Evolutionary conservation across 2,797 vertebrate species (phyloP).

Genomic region (Cyclopterus lumpus): DNA sequence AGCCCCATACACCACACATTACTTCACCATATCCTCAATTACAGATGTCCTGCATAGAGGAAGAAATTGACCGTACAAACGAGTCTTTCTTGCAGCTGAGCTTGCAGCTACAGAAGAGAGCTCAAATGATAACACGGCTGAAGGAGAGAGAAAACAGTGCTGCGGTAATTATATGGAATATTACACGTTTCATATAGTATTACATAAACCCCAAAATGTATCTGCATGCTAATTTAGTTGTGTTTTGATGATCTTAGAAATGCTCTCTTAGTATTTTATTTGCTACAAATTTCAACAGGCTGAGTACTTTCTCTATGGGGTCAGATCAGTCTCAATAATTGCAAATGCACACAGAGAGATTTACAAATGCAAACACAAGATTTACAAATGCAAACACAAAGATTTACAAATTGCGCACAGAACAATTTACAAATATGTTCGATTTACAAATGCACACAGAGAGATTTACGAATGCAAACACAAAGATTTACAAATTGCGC

Average conservation of each 20-base stretch:
- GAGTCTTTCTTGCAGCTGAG: conserved; percentile 86
- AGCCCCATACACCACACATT: no score
- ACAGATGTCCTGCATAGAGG: conserved; percentile 80
- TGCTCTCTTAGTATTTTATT: background rate
- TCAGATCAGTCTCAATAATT: no score
- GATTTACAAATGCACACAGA: no score
- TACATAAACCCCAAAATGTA: conserved; percentile 5
- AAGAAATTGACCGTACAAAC: conserved; percentile 83
- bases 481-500: no score
- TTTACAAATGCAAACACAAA: no score
- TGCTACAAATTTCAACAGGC: background rate
- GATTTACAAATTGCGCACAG: no score
- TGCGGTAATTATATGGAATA: conserved; percentile 68
- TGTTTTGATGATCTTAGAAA: conserved; percentile 1
- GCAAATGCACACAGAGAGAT: no score
- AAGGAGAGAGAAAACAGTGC: conserved; percentile 42
- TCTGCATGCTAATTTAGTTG: background rate
- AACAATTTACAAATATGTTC: no score
- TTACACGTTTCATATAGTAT: conserved; percentile 8
- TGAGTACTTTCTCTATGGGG: background rate
- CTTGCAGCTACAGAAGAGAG: conserved; percentile 73
- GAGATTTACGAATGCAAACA: no score
- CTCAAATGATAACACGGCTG: conserved; percentile 53
- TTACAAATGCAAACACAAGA: no score
- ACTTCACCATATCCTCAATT: conserved; percentile 1